Evolutionary conservation across 1,140 invertebrate genomes (phyloP).

Genomic region (Augochlora pura): DNA sequence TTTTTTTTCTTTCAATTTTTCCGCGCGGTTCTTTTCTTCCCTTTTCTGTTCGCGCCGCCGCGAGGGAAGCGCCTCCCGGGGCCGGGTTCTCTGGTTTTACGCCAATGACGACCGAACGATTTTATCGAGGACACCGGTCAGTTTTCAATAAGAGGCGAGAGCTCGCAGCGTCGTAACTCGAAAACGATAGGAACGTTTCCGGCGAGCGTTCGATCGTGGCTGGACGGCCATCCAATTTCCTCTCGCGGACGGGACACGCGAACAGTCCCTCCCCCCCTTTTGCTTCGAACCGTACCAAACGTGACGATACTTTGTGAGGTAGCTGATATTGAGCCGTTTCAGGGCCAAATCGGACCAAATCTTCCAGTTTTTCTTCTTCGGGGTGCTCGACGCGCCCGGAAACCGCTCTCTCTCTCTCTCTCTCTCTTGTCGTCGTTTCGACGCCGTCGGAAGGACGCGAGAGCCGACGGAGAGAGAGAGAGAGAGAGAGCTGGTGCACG

Average conservation of each 20-base stretch:
- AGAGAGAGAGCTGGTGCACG: no score
- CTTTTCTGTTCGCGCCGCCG: no score
- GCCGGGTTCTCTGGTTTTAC: neutral
- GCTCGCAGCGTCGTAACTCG: neutral
- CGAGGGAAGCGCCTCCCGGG: no score
- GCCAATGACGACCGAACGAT: neutral
- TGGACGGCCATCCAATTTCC: conserved; percentile 23
- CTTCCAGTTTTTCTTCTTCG: conserved; percentile 57
- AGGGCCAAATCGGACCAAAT: conserved; percentile 74
- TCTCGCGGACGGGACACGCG: conserved; percentile 49
- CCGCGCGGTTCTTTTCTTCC: no score
- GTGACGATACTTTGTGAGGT: conserved; percentile 75
- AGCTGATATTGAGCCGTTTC: conserved; percentile 78
- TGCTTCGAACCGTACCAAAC: conserved; percentile 70
- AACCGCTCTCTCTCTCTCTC: no score
- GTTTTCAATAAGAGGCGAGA: neutral
- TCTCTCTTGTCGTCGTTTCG: conserved; percentile 13
- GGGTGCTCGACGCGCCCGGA: conserved; percentile 23
- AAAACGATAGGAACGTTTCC: neutral
- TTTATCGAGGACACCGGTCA: neutral
- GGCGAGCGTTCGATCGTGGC: neutral
- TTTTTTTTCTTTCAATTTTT: no score
- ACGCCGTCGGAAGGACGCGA: neutral
- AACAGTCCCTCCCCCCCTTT: conserved; percentile 41
- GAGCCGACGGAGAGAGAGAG: neutral